These are phyloP conservation scores for Dryococelus australis DNA, from an alignment of 2,888 invertebrate species.

Conservation along the genomic window DNA sequence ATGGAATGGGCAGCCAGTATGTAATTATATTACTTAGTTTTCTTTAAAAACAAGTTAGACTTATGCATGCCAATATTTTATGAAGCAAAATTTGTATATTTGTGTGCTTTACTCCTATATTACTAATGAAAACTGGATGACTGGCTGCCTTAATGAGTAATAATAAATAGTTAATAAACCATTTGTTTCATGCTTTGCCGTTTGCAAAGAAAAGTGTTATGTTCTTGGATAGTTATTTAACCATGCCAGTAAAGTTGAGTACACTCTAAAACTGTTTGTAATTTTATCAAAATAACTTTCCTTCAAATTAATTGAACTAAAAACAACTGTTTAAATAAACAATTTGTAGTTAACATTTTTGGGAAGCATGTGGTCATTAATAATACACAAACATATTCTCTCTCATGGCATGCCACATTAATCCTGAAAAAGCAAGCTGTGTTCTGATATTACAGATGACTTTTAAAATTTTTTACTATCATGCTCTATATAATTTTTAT, in stretches of 20 bases:
- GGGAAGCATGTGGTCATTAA: neutral
- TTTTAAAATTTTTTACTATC: too few species aligned
- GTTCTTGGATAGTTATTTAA: neutral
- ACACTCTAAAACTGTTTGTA: neutral
- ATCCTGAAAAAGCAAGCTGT: too few species aligned
- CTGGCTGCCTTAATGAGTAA: neutral
- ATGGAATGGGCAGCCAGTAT: neutral
- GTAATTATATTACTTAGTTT: neutral
- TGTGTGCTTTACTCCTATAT: neutral
- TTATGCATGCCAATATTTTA: neutral
- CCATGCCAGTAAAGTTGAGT: neutral
- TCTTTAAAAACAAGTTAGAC: neutral
- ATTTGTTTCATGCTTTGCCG: neutral
- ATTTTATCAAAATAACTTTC: neutral
- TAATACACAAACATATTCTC: neutral
- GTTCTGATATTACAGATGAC: too few species aligned
- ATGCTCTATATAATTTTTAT: too few species aligned
- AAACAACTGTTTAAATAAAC: too few species aligned
- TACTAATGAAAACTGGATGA: neutral
- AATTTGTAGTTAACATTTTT: too few species aligned
- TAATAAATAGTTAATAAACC: neutral
- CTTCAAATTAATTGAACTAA: too few species aligned
- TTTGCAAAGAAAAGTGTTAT: neutral
- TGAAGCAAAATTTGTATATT: neutral
- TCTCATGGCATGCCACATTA: too few species aligned